Evolutionary conservation across 2,113 vertebrate species (phyloP).

Genomic region (Anhinga rufa): DNA sequence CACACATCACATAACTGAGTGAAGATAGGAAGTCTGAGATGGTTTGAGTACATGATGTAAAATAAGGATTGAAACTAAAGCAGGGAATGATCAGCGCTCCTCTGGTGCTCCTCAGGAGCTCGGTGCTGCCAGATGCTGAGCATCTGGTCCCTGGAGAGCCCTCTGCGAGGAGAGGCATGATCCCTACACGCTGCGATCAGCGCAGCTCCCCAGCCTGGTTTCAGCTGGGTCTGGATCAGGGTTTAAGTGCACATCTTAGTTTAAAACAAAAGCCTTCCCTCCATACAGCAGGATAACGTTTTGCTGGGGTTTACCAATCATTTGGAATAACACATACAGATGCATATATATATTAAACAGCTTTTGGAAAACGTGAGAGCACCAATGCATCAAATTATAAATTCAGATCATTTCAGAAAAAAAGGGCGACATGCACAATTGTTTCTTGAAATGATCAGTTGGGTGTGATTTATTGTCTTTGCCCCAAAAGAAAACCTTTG

Average conservation of each 20-base stretch:
- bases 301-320: neutral
- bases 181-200: neutral
- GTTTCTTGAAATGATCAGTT: neutral
- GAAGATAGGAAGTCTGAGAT: neutral
- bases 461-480: neutral
- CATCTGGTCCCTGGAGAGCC: neutral
- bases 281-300: neutral
- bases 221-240: neutral
- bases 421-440: neutral
- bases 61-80: neutral
- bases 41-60: neutral
- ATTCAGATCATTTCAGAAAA: neutral
- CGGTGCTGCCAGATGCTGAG: neutral
- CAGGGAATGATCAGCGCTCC: neutral
- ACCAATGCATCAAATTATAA: neutral
- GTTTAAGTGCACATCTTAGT: neutral
- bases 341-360: neutral
- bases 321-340: neutral
- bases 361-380: neutral
- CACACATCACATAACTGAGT: neutral
- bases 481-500: neutral
- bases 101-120: neutral
- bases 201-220: neutral
- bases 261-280: neutral
- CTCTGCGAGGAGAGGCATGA: neutral